phyloP scores from a whole-genome alignment of 2,113 vertebrate genomes.

The Corydoras maculifer region DNA sequence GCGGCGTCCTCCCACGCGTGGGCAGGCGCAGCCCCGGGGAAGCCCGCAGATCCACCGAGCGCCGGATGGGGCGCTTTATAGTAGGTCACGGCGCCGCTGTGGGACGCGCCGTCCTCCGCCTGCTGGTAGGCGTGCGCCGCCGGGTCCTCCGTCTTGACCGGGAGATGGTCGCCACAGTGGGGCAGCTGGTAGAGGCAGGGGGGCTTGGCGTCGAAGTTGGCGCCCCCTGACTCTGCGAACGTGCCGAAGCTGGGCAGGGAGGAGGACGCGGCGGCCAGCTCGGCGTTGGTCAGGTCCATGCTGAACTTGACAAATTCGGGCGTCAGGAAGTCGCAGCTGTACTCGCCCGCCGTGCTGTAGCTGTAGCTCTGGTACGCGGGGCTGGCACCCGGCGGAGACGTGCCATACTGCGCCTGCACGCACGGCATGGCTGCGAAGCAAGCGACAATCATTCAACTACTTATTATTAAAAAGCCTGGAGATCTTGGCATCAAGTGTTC shows the following conservation, averaged over 20 bases:
- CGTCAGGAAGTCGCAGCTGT: constrained; percentile 92
- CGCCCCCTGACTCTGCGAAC: constrained; percentile 72
- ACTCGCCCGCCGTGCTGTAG: constrained; percentile 81
- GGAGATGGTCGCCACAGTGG: constrained; percentile 76
- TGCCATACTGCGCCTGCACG: constrained; percentile 93
- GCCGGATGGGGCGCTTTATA: constrained; percentile 87
- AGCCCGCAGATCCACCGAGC: constrained; percentile 49
- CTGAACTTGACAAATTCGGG: constrained; percentile 99
- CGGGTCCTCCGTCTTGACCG: constrained; percentile 90
- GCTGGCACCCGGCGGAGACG: constrained; percentile 94
- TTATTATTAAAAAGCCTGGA: too few species aligned
- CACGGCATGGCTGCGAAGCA: constrained; percentile 89
- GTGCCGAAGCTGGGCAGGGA: constrained; percentile 83
- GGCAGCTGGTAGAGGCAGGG: constrained; percentile 94
- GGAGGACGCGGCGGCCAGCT: constrained; percentile 82
- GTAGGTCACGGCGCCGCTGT: constrained; percentile 76
- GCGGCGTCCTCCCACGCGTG: constrained; percentile 86
- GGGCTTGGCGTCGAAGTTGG: constrained; percentile 87
- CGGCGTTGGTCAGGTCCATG: constrained; percentile 98
- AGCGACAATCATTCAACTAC: too few species aligned
- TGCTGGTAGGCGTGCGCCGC: constrained; percentile 49
- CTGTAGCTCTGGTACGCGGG: constrained; percentile 86
- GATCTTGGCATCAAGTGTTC: too few species aligned
- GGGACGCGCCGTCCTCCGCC: constrained; percentile 79
- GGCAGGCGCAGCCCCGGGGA: constrained; percentile 54